These are phyloP conservation scores for Ochotona curzoniae DNA, from an alignment of 2,113 vertebrate genomes.

Conservation along the genomic window DNA sequence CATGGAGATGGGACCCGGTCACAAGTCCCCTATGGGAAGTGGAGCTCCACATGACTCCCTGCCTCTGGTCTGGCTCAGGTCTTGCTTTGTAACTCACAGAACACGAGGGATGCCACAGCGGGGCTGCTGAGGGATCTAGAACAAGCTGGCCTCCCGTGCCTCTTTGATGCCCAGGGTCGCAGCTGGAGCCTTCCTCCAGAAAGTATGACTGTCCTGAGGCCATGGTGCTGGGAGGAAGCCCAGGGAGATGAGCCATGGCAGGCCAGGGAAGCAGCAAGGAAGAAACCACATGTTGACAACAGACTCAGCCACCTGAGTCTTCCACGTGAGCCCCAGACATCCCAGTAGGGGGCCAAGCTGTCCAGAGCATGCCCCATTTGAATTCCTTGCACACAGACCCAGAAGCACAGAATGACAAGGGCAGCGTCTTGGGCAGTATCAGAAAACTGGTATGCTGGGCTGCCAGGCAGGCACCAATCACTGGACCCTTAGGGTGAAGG, in stretches of 20 bases:
- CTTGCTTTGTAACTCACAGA: background rate
- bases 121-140: background rate
- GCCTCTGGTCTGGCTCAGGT: background rate
- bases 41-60: background rate
- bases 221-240: background rate
- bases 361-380: background rate
- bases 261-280: background rate
- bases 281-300: background rate
- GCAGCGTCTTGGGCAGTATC: background rate
- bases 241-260: background rate
- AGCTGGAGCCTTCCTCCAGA: too few relatives aligned
- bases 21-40: background rate
- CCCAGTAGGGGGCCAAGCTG: background rate
- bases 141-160: background rate
- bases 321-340: background rate
- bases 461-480: background rate
- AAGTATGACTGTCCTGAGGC: background rate
- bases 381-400: background rate
- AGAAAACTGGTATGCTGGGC: background rate
- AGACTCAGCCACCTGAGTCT: background rate
- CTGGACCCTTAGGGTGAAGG: background rate
- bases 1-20: background rate
- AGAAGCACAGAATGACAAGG: background rate
- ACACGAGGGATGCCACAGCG: rapidly evolving
- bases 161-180: background rate